These are phyloP conservation scores for Nysson spinosus DNA, from an alignment of 2,888 invertebrate species.

Conservation along the genomic window DNA sequence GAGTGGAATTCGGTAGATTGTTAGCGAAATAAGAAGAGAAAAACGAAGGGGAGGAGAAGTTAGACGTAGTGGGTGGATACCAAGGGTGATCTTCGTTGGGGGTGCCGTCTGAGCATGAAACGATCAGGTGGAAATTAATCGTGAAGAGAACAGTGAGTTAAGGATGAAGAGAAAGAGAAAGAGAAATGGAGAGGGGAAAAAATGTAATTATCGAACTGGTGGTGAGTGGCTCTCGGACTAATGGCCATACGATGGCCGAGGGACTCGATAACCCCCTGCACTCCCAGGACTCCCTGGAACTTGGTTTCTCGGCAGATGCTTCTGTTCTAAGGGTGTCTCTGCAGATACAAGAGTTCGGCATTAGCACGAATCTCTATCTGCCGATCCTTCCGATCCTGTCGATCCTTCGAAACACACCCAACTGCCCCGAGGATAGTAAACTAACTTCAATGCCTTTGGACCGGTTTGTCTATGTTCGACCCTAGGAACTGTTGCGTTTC, in stretches of 20 bases:
- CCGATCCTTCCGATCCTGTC: constrained; percentile 25
- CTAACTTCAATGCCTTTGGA: no score
- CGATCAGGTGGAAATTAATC: constrained; percentile 48
- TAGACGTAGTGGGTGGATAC: background rate
- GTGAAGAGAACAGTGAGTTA: constrained; percentile 8
- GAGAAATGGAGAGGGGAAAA: constrained; percentile 34
- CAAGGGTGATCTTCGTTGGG: background rate
- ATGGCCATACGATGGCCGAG: constrained; percentile 46
- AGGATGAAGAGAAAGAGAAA: constrained; percentile 1
- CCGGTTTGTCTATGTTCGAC: no score
- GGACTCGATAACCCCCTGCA: no score
- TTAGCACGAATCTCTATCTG: constrained; percentile 52
- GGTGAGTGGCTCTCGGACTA: constrained; percentile 58
- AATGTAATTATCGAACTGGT: constrained; percentile 64
- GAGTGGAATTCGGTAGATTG: background rate
- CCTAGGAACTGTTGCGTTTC: no score
- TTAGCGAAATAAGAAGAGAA: background rate
- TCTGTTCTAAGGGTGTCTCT: constrained; percentile 51
- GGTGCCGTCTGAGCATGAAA: constrained; percentile 10
- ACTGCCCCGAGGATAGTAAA: no score
- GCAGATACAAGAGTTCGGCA: constrained; percentile 64
- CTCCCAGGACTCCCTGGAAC: constrained; percentile 11
- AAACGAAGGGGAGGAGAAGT: background rate
- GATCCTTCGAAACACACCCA: no score
- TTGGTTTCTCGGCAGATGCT: constrained; percentile 56